A percentile compares a stretch with the other conserved stretches of the same genome.
Evolutionary conservation across 2,797 vertebrate species (phyloP).

Genomic region (Pogoniulus pusillus): DNA sequence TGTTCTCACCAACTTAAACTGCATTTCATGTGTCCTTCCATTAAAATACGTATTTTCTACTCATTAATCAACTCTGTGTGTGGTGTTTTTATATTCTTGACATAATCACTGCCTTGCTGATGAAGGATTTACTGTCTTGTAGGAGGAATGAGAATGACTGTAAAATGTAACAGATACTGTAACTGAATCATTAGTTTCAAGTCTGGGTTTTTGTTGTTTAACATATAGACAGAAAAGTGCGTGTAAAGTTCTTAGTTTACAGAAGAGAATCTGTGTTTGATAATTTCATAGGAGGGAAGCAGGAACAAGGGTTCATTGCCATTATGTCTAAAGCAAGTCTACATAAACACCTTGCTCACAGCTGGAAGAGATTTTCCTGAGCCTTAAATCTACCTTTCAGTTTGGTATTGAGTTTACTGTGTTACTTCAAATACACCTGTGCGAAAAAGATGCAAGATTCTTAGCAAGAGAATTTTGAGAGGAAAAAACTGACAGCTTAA

Average conservation of each 20-base stretch:
- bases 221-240: not conserved
- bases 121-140: rapidly evolving
- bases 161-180: not conserved
- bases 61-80: not conserved
- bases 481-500: not conserved
- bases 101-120: not conserved
- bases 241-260: not conserved
- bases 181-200: not conserved
- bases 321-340: not conserved
- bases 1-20: not conserved
- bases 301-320: not conserved
- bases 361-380: not conserved
- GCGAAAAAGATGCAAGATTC: not conserved
- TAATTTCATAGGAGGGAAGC: not conserved
- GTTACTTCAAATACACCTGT: not conserved
- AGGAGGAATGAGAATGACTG: not conserved
- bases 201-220: not conserved
- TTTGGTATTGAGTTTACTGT: not conserved
- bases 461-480: not conserved
- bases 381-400: not conserved
- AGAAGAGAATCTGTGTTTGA: not conserved
- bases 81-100: not conserved
- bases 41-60: not conserved
- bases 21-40: not conserved
- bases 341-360: not conserved